These are phyloP conservation scores for Pandemis cinnamomeana DNA, from an alignment of 2,888 invertebrate genomes.

Conservation along the genomic window DNA sequence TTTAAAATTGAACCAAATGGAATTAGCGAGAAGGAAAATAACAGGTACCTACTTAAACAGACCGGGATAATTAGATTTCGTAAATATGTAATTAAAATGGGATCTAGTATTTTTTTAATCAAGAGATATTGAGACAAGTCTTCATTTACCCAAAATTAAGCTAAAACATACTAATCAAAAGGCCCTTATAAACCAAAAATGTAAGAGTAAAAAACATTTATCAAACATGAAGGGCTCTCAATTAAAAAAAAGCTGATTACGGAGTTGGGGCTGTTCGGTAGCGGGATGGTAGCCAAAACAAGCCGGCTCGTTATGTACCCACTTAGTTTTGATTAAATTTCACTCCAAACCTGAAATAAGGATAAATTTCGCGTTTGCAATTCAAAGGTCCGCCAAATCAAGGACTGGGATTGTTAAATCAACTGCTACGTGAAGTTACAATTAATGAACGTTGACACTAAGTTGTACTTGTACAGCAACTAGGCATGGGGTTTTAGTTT, in stretches of 20 bases:
- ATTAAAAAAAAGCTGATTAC: conserved; percentile 39
- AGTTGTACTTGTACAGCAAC: background rate
- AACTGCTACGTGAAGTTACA: conserved; percentile 22
- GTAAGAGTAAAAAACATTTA: conserved; percentile 25
- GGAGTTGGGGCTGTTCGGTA: conserved; percentile 5
- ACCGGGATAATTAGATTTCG: background rate
- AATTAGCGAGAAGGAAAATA: background rate
- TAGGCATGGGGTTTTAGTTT: background rate
- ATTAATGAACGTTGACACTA: background rate
- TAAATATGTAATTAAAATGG: conserved; percentile 2
- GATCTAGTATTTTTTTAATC: conserved; percentile 13
- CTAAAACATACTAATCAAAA: conserved; percentile 17
- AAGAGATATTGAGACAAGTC: conserved; percentile 13
- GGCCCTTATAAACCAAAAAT: conserved; percentile 24
- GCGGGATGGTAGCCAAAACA: conserved; percentile 31
- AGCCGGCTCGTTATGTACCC: conserved; percentile 35
- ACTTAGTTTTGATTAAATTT: conserved; percentile 41
- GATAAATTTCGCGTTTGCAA: conserved; percentile 33
- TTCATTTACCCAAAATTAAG: conserved; percentile 7
- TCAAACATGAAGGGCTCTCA: conserved; percentile 28
- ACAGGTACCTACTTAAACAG: background rate
- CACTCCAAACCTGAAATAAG: conserved; percentile 31
- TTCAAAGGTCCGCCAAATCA: conserved; percentile 36
- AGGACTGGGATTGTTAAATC: conserved; percentile 27
- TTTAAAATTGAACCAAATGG: background rate